Percentiles rank a stretch among this genome's conserved stretches.
Conservation (phyloP, 2,113 vertebrate genomes). For the Pelmatolapia mariae region DNA sequence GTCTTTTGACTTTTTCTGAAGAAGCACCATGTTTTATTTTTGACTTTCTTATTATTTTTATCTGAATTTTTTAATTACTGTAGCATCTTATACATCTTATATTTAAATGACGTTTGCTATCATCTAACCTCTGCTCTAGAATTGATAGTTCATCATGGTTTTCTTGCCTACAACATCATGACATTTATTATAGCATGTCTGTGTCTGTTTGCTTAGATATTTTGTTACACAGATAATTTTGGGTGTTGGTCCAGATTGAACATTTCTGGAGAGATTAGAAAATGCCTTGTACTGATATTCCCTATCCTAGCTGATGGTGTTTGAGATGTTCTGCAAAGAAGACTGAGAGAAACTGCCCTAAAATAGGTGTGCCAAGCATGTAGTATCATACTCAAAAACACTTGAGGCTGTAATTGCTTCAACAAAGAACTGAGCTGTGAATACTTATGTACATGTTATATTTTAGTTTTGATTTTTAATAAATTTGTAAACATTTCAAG, state of each 20-base stretch:
- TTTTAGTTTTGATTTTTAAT: not conserved
- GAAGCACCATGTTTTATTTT: not conserved
- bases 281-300: not conserved
- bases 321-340: not conserved
- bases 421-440: not conserved
- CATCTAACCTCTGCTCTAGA: not conserved
- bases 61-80: fast-evolving
- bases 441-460: not conserved
- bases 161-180: not conserved
- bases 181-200: not conserved
- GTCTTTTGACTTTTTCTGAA: not conserved
- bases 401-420: not conserved
- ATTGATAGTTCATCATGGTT: fast-evolving
- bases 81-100: not conserved
- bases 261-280: not conserved
- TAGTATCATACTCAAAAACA: not conserved
- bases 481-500: not conserved
- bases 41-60: not conserved
- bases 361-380: not conserved
- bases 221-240: not conserved
- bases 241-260: not conserved
- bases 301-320: not conserved
- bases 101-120: not conserved
- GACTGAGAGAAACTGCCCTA: fast-evolving
- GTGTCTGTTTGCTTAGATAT: not conserved